Conservation (phyloP, 2,113 vertebrate species). For the Scopus umbretta region DNA sequence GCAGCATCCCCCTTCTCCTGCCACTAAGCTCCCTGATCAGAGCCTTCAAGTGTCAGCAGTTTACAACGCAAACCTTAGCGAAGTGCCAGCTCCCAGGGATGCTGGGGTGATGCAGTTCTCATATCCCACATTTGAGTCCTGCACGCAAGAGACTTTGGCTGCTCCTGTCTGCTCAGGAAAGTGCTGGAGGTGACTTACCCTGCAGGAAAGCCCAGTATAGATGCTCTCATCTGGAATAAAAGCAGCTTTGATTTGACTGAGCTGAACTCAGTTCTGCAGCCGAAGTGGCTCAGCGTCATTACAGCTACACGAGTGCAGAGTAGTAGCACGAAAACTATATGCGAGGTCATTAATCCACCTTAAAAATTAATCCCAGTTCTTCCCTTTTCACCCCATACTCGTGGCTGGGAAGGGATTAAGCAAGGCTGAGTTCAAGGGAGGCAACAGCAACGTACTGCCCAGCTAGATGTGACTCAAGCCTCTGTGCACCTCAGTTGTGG, state of each 20-base stretch:
- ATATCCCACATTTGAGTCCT: accelerated
- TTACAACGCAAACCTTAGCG: not conserved
- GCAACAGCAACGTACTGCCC: not conserved
- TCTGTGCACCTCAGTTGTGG: not conserved
- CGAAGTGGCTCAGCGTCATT: not conserved
- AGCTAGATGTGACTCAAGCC: not conserved
- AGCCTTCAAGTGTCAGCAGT: not conserved
- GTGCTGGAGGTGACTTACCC: not conserved
- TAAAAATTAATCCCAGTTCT: not conserved
- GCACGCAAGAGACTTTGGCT: not conserved
- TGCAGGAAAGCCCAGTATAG: not conserved
- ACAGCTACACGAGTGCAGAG: accelerated
- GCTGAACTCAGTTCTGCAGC: not conserved
- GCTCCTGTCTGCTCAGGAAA: not conserved
- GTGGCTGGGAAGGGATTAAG: not conserved
- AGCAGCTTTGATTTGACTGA: not conserved
- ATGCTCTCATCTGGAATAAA: not conserved
- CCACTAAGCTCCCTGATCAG: not conserved
- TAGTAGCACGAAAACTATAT: accelerated
- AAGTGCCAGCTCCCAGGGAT: not conserved
- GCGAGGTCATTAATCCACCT: not conserved
- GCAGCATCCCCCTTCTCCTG: not conserved
- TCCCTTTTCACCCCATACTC: not conserved
- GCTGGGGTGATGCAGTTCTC: accelerated
- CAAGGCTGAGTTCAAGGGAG: not conserved